Evolutionary conservation across 2,113 vertebrate genomes (phyloP), one percentile per base, ranked within the genome.

Genomic region (Microcebus jonahi): DNA sequence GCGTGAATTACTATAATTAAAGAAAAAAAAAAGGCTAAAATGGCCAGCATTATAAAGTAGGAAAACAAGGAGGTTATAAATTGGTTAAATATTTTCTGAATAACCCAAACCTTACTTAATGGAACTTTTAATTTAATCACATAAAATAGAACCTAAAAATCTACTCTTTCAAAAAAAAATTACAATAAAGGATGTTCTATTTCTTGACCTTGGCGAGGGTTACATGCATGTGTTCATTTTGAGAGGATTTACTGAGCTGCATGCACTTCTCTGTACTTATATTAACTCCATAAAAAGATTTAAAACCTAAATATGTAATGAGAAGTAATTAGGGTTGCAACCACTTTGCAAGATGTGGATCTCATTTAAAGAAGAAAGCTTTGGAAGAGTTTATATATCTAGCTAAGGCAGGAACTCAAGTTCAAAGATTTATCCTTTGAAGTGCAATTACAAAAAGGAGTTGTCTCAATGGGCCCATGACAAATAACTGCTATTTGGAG

Each of bases 11-110:
- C 25, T 81, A 6, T 39, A 70, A 68, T 50, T 63, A 68, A 81
- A 5, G 65, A 27, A 45, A 70, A 81, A 5, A 65, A 31, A 27
- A 70, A 93, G 65, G 11, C 13, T 34, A 55, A 80, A 59, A 31
- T 77, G 61, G 53, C 61, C 15, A 85, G 6, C 10, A 85, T 25
- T 2, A 12, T n/a, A 25, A 79, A 48, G 34, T 18, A 95, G 25
- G 13, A 91, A 91, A 93, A 59, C 25, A 18, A 91, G 14, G 67
- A 83, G 79, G 80, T 85, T 83, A n/a, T 77, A 91, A 70, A 31
- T 48, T 81, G 17, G 15, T 20, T n/a, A 65, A 31, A 14, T 45
- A 76, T 48, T 68, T 34, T 21, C 18, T 88, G 27, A 88, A 88
- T n/a, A 91, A 50, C 21, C 31, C 63, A 57, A 93, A 71, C 48